A percentile compares a stretch with the other conserved stretches of the same genome.
These are phyloP conservation scores for Sphyrna mokarran DNA, from an alignment of 2,113 vertebrate species.

Conservation along the genomic window DNA sequence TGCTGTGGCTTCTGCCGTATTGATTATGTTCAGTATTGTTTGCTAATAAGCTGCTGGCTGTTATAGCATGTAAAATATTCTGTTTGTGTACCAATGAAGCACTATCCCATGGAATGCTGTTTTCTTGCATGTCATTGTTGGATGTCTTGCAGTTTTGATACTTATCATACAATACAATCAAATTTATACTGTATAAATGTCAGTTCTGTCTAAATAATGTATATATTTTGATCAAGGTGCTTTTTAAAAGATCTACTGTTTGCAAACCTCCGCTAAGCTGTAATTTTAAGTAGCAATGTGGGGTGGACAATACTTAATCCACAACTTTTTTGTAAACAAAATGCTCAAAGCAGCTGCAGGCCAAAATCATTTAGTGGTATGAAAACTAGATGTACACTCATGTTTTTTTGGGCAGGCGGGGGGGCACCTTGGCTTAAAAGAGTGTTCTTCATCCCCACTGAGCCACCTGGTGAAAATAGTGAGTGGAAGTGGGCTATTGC, in stretches of 20 bases:
- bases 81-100: constrained; percentile 44
- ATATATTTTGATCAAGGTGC: background rate
- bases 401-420: too few species aligned
- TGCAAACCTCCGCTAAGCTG: background rate
- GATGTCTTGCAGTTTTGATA: background rate
- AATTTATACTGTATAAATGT: background rate
- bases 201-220: background rate
- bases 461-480: background rate
- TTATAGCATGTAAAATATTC: constrained; percentile 48
- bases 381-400: background rate
- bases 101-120: background rate
- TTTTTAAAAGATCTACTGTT: background rate
- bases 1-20: constrained; percentile 51
- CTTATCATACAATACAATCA: background rate
- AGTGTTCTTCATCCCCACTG: background rate
- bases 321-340: background rate
- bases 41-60: constrained; percentile 59
- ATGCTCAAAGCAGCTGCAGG: background rate
- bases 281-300: background rate
- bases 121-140: background rate
- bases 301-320: background rate
- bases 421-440: background rate
- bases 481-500: background rate
- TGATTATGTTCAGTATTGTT: constrained; percentile 50
- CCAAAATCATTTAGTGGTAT: background rate